A percentile compares a stretch with the other conserved stretches of the same genome.
Evolutionary conservation across 2,888 invertebrate genomes (phyloP).

Genomic region (Norana najaformis): DNA sequence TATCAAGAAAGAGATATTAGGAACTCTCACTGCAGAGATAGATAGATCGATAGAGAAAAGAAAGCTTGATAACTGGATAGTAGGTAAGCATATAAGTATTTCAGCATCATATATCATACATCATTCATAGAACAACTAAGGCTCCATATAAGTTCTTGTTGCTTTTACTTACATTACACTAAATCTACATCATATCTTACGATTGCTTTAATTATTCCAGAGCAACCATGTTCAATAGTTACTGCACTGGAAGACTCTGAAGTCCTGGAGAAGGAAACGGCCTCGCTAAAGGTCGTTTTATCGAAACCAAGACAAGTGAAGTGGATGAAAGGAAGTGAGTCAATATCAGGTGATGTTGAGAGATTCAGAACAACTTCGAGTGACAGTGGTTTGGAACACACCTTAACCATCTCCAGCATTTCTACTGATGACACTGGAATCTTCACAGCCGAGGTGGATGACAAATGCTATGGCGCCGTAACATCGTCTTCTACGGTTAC

Average conservation of each 20-base stretch:
- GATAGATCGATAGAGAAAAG: too few species aligned
- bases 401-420: slow-evolving; percentile 81
- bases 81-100: too few species aligned
- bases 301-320: slow-evolving; percentile 78
- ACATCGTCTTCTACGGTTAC: slow-evolving; percentile 23
- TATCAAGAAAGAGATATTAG: too few species aligned
- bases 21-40: too few species aligned
- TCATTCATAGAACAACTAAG: too few species aligned
- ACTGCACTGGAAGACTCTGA: slow-evolving; percentile 47
- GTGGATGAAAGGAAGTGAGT: slow-evolving; percentile 67
- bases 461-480: slow-evolving; percentile 71
- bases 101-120: too few species aligned
- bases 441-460: slow-evolving; percentile 42
- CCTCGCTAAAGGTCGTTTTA: slow-evolving; percentile 70
- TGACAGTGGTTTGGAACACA: slow-evolving; percentile 46
- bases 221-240: slow-evolving; percentile 30
- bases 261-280: slow-evolving; percentile 43
- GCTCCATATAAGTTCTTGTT: too few species aligned
- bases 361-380: slow-evolving; percentile 44
- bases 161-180: too few species aligned
- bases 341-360: slow-evolving; percentile 66
- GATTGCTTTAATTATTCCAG: too few species aligned
- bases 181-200: too few species aligned
- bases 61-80: too few species aligned
- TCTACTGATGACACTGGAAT: slow-evolving; percentile 74